These are phyloP conservation scores for Holocentrus rufus DNA, from an alignment of 2,797 vertebrate species.

Conservation along the genomic window DNA sequence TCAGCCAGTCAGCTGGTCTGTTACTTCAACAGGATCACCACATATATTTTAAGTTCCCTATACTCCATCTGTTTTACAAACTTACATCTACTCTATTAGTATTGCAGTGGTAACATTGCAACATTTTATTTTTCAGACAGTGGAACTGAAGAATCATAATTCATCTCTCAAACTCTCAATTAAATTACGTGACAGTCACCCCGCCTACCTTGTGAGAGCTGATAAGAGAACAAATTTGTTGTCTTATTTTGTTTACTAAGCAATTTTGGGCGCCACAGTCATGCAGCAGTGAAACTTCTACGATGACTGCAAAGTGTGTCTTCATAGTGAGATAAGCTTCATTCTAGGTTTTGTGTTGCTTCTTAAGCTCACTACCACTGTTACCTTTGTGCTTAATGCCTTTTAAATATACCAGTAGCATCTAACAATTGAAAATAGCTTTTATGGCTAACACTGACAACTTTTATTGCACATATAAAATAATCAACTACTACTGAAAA, in stretches of 20 bases:
- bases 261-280: neutral
- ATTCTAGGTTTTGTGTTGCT: neutral
- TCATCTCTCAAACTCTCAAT: neutral
- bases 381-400: neutral
- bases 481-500: neutral
- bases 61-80: neutral
- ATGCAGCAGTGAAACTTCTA: neutral
- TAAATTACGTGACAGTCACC: no score
- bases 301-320: neutral
- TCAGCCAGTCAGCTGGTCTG: slow-evolving; percentile 19
- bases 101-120: neutral
- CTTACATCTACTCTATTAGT: neutral
- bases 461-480: slow-evolving; percentile 19
- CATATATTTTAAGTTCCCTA: neutral
- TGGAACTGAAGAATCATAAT: neutral
- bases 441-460: neutral
- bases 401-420: neutral
- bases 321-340: neutral
- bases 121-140: slow-evolving; percentile 1
- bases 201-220: neutral
- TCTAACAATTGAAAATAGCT: neutral
- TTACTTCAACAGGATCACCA: slow-evolving; percentile 7
- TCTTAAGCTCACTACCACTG: neutral
- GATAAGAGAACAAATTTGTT: neutral
- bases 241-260: neutral